A percentile compares a stretch with the other conserved stretches of the same genome.
Conservation (phyloP, 2,113 vertebrate species). For the Thunnus thynnus region DNA sequence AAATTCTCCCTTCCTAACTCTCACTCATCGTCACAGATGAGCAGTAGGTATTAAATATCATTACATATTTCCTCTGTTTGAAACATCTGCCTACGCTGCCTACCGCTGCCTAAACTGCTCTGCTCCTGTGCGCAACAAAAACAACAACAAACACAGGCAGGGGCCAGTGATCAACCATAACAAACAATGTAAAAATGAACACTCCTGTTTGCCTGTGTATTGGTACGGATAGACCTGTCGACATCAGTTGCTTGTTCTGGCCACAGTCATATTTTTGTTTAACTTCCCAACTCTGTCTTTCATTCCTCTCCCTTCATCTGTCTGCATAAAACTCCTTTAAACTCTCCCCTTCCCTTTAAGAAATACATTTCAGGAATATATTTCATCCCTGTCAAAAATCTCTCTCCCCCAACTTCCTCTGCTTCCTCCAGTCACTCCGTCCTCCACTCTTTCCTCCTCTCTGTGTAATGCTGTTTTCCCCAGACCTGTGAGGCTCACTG, state of each 20-base stretch:
- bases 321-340: slow-evolving; percentile 14
- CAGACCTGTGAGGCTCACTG: slow-evolving; percentile 49
- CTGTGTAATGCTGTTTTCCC: slow-evolving; percentile 54
- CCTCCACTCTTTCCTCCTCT: slow-evolving; percentile 27
- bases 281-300: background rate
- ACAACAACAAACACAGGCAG: slow-evolving; percentile 33
- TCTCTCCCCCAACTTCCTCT: background rate
- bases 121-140: slow-evolving; percentile 2
- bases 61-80: slow-evolving; percentile 21
- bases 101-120: slow-evolving; percentile 1
- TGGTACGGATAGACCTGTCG: background rate
- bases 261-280: background rate
- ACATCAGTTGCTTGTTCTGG: background rate
- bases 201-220: background rate
- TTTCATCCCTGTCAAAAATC: slow-evolving; percentile 22
- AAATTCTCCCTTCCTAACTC: slow-evolving; percentile 3
- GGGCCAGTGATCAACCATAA: slow-evolving; percentile 31
- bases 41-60: slow-evolving; percentile 41
- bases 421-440: slow-evolving; percentile 19
- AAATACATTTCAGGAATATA: slow-evolving; percentile 4
- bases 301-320: background rate
- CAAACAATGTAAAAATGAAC: slow-evolving; percentile 16
- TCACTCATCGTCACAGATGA: slow-evolving; percentile 18
- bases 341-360: background rate
- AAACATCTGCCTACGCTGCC: slow-evolving; percentile 14